Base-by-base conservation (phyloP, 2,888 invertebrate species). In the Osedax fenrisi region DNA sequence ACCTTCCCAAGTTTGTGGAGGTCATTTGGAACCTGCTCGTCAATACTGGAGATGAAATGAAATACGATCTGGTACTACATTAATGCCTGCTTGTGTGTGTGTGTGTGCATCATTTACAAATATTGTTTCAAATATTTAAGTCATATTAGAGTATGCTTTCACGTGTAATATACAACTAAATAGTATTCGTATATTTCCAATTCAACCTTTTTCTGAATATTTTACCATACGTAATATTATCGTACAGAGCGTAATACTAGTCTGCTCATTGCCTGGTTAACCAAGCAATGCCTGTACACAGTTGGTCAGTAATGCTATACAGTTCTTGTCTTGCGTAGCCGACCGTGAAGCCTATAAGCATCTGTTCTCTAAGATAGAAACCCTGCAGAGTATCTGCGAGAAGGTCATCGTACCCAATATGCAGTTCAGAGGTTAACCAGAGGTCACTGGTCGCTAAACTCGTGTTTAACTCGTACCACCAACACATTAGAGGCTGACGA, bases 401-500 rank as follows among this genome's bases (percentile, higher is more conserved):
- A 94, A 94, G 84, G 93, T 98, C n/a, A 92, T 98, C 80, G 93
- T 98, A 80, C 96, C 97, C 0, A 98, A 97, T 83, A 91, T 99
- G 89, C 91, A 94, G 84, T 94, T 99, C 79, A 88, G 97, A 87
- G 89, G 92, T 92, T 79, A 78, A 79, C 26, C 27, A 68, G 10
- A n/a, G 22, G 22, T 2, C 21, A 13, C 26, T 24, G 5, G 13
- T 64, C 10, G 5, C n/a, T 68, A 3, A 22, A 68, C 1, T 2
- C 21, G 10, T 68, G 10, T 26, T 13, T 0, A 68, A 56, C n/a
- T 56, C 21, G 21, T 64, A 10, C 10, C 21, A 3, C 64, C 13
- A 13, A 21, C 10, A 13, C n/a, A 13, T 17, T 72, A 80, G 81
- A 76, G 13, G 77, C 93, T 0, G 98, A 99, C 85, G 91, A 93